Conservation (phyloP, 2,113 vertebrate species). For the Synodontis membranacea region DNA sequence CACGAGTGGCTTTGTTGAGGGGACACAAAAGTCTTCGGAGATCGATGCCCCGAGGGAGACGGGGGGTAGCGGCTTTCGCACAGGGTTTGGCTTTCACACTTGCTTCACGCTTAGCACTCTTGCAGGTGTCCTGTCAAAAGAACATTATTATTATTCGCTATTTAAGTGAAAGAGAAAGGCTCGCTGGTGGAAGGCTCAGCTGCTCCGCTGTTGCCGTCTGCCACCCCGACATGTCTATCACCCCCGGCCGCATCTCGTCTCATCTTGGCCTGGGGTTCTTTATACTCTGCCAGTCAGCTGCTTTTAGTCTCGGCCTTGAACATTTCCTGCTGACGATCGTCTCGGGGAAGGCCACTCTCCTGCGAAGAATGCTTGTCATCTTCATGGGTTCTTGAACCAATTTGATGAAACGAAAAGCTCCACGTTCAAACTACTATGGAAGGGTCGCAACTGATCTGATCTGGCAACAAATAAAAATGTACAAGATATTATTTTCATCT, state of each 20-base stretch:
- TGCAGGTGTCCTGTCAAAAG: slow-evolving; percentile 52
- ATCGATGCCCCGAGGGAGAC: slow-evolving; percentile 20
- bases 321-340: not conserved
- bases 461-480: not conserved
- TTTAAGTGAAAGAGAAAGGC: slow-evolving; percentile 38
- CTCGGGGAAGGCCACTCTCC: not conserved
- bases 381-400: not conserved
- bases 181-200: slow-evolving; percentile 37
- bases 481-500: not conserved
- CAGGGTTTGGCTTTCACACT: slow-evolving; percentile 34
- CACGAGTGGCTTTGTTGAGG: slow-evolving; percentile 6
- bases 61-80: slow-evolving; percentile 5
- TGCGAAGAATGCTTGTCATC: not conserved
- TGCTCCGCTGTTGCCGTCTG: slow-evolving; percentile 16
- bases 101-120: slow-evolving; percentile 39
- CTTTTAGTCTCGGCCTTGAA: not conserved
- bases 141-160: slow-evolving; percentile 38
- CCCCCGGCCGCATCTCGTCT: slow-evolving; percentile 22
- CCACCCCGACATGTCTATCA: slow-evolving; percentile 33
- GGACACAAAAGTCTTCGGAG: not conserved
- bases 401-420: not conserved
- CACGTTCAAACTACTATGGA: not conserved
- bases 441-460: not conserved
- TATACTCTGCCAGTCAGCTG: not conserved
- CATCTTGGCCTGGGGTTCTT: not conserved